phyloP scores from a whole-genome alignment of 2,113 vertebrate species.

The Otolemur garnettii region DNA sequence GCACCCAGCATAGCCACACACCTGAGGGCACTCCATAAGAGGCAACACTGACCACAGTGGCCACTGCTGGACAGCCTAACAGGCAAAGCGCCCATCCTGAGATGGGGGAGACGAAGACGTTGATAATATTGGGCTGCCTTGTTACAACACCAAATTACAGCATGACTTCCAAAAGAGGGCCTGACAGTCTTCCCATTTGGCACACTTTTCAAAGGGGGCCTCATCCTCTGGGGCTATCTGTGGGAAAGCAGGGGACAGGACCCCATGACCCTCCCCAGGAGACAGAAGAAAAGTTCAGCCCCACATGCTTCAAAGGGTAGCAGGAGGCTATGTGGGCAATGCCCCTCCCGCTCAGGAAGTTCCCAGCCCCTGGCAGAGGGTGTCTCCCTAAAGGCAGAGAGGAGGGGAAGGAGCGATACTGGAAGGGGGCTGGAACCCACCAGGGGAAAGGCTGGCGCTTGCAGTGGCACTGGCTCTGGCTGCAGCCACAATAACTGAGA shows the following conservation, averaged over 20 bases:
- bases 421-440: accelerated
- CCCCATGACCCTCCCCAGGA: neutral
- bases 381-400: neutral
- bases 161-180: neutral
- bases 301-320: neutral
- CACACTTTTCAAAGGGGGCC: neutral
- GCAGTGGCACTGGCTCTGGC: neutral
- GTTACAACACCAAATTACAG: neutral
- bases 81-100: neutral
- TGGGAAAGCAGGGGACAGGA: neutral
- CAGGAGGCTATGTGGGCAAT: neutral
- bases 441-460: neutral
- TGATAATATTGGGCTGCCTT: neutral
- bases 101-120: neutral
- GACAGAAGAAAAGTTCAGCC: neutral
- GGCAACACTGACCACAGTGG: neutral
- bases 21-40: neutral
- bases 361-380: neutral
- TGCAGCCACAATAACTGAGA: too few relatives aligned
- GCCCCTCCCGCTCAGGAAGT: neutral
- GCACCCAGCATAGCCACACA: neutral
- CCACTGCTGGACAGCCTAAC: neutral
- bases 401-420: neutral
- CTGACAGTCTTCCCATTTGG: neutral
- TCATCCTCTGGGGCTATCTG: neutral